Percentiles rank a stretch among this genome's conserved stretches.
Conservation (phyloP, 92 coral and sea anemone genomes). For the Anthopleura xanthogrammica region DNA sequence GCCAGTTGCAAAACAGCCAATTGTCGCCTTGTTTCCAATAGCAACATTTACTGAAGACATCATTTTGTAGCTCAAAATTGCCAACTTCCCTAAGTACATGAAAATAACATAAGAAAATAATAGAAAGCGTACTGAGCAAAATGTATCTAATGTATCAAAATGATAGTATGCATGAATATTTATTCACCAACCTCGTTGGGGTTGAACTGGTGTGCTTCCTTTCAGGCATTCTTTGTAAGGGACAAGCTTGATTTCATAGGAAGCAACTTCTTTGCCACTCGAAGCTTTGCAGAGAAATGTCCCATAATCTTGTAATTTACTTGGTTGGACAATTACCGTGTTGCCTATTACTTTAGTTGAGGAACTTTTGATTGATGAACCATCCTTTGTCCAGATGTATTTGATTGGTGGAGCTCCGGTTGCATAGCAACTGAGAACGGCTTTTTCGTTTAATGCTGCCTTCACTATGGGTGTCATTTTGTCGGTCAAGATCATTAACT, state of each 20-base stretch:
- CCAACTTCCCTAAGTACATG: background rate
- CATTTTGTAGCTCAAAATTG: slow-evolving; percentile 11
- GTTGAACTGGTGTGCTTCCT: too few relatives aligned
- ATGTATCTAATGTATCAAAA: too few relatives aligned
- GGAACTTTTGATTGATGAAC: background rate
- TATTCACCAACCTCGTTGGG: too few relatives aligned
- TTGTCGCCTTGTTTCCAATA: background rate
- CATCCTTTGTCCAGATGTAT: slow-evolving; percentile 7
- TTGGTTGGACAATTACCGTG: background rate
- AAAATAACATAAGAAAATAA: too few relatives aligned
- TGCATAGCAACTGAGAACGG: slow-evolving; percentile 1
- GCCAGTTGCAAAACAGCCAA: slow-evolving; percentile 21
- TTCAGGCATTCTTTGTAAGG: background rate
- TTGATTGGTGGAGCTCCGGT: slow-evolving; percentile 11
- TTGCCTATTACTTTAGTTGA: background rate
- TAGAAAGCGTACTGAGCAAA: too few relatives aligned
- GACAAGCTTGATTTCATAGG: background rate
- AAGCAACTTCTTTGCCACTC: background rate
- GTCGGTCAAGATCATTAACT: background rate
- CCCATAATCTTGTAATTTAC: background rate
- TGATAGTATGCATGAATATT: too few relatives aligned
- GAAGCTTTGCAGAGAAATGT: slow-evolving; percentile 12
- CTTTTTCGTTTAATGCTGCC: background rate
- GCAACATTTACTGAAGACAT: slow-evolving; percentile 4
- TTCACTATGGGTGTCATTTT: slow-evolving; percentile 5